Evolutionary conservation across 2,797 vertebrate genomes (phyloP), one percentile per base, ranked within the genome.

Genomic region (Stomatorhinus walkeri): DNA sequence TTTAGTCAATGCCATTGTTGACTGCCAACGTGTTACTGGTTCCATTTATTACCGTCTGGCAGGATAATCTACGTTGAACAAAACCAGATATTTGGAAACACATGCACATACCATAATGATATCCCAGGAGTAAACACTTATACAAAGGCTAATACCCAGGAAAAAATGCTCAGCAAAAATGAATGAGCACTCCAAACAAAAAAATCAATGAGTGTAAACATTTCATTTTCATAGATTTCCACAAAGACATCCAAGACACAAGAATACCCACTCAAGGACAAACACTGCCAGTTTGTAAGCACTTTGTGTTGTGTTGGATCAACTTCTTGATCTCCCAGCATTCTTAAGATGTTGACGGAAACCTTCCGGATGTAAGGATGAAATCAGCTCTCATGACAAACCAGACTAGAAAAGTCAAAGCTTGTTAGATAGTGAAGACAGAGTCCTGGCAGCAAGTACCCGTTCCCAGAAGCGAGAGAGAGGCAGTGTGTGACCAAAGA

Each of bases 1-100:
- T 59, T 91, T 89, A 91, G 89, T 88, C 84, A 89, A 88, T 81
- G 87, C 90, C 90, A 79, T 92, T 89, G 93, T 91, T 91, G 92
- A 94, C 92, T 93, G 91, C 92, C 93, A 92, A 92, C 90, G 92
- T 93, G 22, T 93, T 94, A 94, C 94, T 94, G 91, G 91, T 89
- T 94, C 91, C 89, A 93, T 90, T 93, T 91, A 89, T 92, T 91
- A 89, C 90, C 92, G 91, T 90, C 93, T 91, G 89, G 88, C 89
- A 89, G 89, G 93, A 91, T 90, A 92, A 92, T 90, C 87, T 90
- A 89, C 88, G 84, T 87, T 93, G 90, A 87, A 85, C 24, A 91
- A 91, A 93, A 93, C 92, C 91, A 87, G 92, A 93, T 95, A 94
- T 94, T 91, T 93, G 85, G 91, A 92, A 89, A 83, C 89, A 90